Conservation (phyloP, 2,888 invertebrate species). For the Cremastinae sp. region DNA sequence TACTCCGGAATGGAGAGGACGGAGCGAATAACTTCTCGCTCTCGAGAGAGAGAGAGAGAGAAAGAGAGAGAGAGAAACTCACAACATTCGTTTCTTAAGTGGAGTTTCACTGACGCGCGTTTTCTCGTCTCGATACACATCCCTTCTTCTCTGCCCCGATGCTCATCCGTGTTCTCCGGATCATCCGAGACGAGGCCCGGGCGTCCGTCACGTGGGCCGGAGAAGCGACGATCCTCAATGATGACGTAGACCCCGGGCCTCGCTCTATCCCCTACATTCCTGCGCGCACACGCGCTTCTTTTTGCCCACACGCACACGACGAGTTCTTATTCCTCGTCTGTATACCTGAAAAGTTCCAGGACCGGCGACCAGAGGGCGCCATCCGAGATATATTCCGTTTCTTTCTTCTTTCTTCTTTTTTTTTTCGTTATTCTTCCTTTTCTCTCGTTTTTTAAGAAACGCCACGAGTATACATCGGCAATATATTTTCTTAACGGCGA, state of each 20-base stretch:
- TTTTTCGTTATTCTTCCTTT: conserved; percentile 19
- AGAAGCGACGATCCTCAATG: conserved; percentile 52
- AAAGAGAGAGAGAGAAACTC: too few species aligned
- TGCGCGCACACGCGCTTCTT: not conserved
- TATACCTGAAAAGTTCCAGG: conserved; percentile 51
- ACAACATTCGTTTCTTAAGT: conserved; percentile 26
- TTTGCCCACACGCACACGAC: conserved; percentile 11
- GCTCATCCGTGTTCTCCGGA: not conserved
- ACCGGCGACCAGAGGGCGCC: conserved; percentile 25
- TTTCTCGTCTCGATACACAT: not conserved
- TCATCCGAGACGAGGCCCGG: conserved; percentile 1
- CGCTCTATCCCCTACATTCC: conserved; percentile 13
- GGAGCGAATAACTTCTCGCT: conserved; percentile 38
- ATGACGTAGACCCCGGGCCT: conserved; percentile 52
- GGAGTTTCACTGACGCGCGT: conserved; percentile 20
- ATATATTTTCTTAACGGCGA: conserved; percentile 52
- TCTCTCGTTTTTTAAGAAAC: conserved; percentile 12
- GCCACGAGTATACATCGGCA: conserved; percentile 46
- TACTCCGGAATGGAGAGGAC: conserved; percentile 29
- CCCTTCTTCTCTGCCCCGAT: not conserved
- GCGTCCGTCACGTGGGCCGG: conserved; percentile 46
- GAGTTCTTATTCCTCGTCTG: conserved; percentile 41
- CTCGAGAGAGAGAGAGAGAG: too few species aligned
- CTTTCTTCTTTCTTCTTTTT: conserved; percentile 2
- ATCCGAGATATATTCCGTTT: conserved; percentile 30